Evolutionary conservation across 64 coral and sea anemone genomes (phyloP), one percentile per base, ranked within the genome.

Genomic region (Stichodactyla mertensii): DNA sequence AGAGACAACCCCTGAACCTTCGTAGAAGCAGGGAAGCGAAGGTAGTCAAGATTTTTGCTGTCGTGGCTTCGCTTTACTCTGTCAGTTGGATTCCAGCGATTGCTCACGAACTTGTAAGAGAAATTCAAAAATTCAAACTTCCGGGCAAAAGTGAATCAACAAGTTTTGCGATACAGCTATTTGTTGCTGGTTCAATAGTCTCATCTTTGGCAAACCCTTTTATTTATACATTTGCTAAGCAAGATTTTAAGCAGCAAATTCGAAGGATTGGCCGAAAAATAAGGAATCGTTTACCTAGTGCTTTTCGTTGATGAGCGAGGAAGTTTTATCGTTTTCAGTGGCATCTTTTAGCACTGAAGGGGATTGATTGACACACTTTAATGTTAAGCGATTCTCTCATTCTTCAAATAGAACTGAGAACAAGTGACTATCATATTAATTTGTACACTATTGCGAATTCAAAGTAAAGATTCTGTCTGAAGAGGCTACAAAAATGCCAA

Each of bases 201-300:
- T 70, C 83, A 20, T 91, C 89, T 45, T 57, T 91, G 52, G 84
- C 81, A 2, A 91, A 91, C 51, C 89, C 89, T 54, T 54, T 91
- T 7, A 61, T 91, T 52, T 91, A 91, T n/a, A 66, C 89, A 14
- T 91, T 91, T 59, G 81, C 83, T 71, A 91, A 91, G 64, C 89
- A 77, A 27, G 89, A 91, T 51, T 87, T 91, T 80, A 80, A 84
- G 15, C 45, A 57, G 52, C 70, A 77, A n/a, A 55, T 91, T 27
- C 19, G 22, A 22, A 66, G 12, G 19, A 66, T 66, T 66, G 19
- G 7, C 62, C 19, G 22, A 9, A n/a, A 66, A 7, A 66, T 66
- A 45, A 45, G 36, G 36, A 45, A 45, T 45, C 1, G 36, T 45
- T 45, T 45, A 45, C 36, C 36, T 45, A 45, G 36, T 45, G 36